Percentiles rank a stretch among this genome's conserved stretches.
Evolutionary conservation across 2,797 vertebrate species (phyloP).

Genomic region (Sebastes kiyomatsui): DNA sequence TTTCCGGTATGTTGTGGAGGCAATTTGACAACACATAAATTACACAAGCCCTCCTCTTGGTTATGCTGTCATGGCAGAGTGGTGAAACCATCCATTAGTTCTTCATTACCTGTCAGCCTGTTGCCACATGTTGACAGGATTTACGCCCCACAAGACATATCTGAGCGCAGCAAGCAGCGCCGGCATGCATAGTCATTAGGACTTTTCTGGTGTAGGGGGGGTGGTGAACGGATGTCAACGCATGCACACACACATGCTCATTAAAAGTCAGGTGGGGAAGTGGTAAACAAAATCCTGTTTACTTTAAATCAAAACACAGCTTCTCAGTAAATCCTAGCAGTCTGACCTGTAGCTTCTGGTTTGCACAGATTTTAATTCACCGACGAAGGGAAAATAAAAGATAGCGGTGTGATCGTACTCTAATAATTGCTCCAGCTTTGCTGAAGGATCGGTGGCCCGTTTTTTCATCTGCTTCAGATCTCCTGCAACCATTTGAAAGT

Average conservation of each 20-base stretch:
- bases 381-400: background rate
- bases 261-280: conserved; percentile 41
- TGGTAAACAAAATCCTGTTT: conserved; percentile 25
- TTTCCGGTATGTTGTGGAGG: conserved; percentile 41
- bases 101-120: conserved; percentile 74
- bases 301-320: conserved; percentile 2
- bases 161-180: conserved; percentile 38
- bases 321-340: background rate
- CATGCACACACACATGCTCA: conserved; percentile 5
- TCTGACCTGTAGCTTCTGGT: background rate
- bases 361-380: background rate
- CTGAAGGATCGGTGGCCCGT: background rate
- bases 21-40: conserved; percentile 71
- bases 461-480: conserved; percentile 13
- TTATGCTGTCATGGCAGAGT: conserved; percentile 63
- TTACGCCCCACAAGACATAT: conserved; percentile 53
- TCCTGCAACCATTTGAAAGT: conserved; percentile 2
- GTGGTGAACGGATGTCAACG: conserved; percentile 7
- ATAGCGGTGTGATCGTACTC: conserved; percentile 10
- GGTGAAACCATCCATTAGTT: conserved; percentile 78
- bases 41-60: conserved; percentile 55
- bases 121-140: conserved; percentile 73
- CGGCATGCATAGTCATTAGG: conserved; percentile 53
- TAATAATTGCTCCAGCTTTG: conserved; percentile 12
- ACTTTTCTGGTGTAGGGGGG: background rate